Evolutionary conservation across 2,797 vertebrate species (phyloP), one percentile per base, ranked within the genome.

Genomic region (Mallotus villosus): DNA sequence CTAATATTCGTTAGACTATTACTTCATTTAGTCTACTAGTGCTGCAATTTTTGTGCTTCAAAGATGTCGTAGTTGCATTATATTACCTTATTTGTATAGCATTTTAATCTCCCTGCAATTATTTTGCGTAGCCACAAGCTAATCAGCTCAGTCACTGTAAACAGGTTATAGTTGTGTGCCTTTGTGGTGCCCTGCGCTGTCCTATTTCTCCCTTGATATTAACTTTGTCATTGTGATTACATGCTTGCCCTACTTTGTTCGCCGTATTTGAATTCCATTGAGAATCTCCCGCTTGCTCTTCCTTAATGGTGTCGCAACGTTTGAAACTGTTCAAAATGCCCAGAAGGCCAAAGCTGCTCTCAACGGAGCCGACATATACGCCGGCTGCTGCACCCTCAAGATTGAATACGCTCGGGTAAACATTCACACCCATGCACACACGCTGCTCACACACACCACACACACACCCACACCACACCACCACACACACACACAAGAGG

Each of bases 371-470:
- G 97, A 99, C 86, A 98, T 99, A 87, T 99, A 98, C 69, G 97
- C 96, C 46, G 97, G 97, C 74, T 98, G 97, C 92, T 99, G 97
- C 88, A 99, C 97, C 0, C 90, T 99, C 71, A 98, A 99, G 94
- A 99, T 99, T 60, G 97, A 99, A 91, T 99, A 99, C 81, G 97
- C 97, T 79, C 91, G 97, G 94, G 97, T 99, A 94, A 95, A 91
- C 41, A 46, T 14, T 81, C 74, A 79, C 72, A 75, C 34, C 6
- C 34, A 37, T 9, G 72, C 78, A 79, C 81, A 75, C 77, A 81
- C 87, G 75, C 81, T 12, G 37, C 37, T 41, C 37, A 71, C 79
- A 77, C 84, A 58, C n/a, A n/a, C n/a, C n/a, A n/a, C n/a, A n/a
- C n/a, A n/a, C n/a, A n/a, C n/a, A n/a, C n/a, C n/a, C n/a, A n/a